Base-by-base conservation (phyloP, 1,140 invertebrate genomes). In the Drosophila rufa region DNA sequence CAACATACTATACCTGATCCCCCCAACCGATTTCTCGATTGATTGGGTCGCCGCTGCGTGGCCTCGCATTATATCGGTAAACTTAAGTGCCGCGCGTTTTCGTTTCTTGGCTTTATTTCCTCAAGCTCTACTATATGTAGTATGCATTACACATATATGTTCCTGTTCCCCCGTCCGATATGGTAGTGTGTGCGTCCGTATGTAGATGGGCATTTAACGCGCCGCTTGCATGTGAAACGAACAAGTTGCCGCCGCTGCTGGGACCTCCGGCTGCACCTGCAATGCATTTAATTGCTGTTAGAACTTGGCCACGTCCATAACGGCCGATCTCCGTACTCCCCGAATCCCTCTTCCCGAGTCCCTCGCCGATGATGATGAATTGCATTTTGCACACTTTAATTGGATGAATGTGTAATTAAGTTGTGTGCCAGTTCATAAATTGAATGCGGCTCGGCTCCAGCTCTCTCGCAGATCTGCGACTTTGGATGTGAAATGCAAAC, bases 321-420 rank as follows among this genome's bases (percentile, higher is more conserved):
- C 85, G 85, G 85, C 33, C 45, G 67, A 73, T 60, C 66, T 42
- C 48, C 40, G 58, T 43, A 12, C 43, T 15, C 22, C 5, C 4
- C 7, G 9, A 6, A 19, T 30, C n/a, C 51, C 17, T 7, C 40
- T 22, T 22, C 27, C 14, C 3, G 2, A 4, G 3, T 6, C 45
- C 19, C 22, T 43, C 22, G 30, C 50, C 78, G 77, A 69, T 80
- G 84, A 85, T 85, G 82, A 89, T 89, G 85, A 89, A 89, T 89
- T 89, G 85, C 85, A 85, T 89, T 86, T 90, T 89, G 85, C 85
- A 90, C 81, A 90, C 81, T 89, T 90, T 90, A 89, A 89, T 89
- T 89, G 85, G 85, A 89, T 66, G 85, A 90, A 90, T 80, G 83
- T 87, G 83, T 89, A 89, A 89, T 89, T 89, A 89, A 89, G 85